Conservation (phyloP, 1,140 invertebrate genomes). For the Limonius californicus region DNA sequence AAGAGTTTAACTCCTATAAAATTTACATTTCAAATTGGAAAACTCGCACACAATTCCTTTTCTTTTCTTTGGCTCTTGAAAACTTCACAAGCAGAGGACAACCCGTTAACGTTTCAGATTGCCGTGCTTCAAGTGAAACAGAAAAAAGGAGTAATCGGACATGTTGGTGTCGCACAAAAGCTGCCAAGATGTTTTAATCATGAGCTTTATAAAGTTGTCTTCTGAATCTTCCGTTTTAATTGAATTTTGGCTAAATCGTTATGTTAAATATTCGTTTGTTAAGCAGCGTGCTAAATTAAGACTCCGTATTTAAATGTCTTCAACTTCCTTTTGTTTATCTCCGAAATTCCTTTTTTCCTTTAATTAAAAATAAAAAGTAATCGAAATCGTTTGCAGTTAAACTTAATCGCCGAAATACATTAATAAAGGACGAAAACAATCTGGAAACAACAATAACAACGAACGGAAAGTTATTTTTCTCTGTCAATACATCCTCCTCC, state of each 20-base stretch:
- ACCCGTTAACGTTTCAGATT: not conserved
- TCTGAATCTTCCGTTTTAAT: not conserved
- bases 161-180: not conserved
- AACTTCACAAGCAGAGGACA: not conserved
- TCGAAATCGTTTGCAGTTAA: no score
- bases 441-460: no score
- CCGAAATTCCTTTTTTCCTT: not conserved
- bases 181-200: not conserved
- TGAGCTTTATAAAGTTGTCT: constrained; percentile 8
- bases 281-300: not conserved
- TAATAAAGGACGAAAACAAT: no score
- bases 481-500: no score
- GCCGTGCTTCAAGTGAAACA: not conserved
- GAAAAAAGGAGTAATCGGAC: not conserved
- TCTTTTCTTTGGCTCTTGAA: not conserved
- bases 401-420: no score
- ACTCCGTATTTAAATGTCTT: not conserved
- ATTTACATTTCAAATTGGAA: constrained; percentile 11
- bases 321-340: not conserved
- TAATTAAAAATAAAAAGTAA: not conserved
- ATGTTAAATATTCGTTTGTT: not conserved
- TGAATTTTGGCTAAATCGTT: not conserved
- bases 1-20: constrained; percentile 9
- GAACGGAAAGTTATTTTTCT: no score
- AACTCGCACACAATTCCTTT: not conserved